Percentiles rank a stretch among this genome's conserved stretches.
Evolutionary conservation across 2,888 invertebrate species (phyloP).

Genomic region (Rhagonycha fulva): DNA sequence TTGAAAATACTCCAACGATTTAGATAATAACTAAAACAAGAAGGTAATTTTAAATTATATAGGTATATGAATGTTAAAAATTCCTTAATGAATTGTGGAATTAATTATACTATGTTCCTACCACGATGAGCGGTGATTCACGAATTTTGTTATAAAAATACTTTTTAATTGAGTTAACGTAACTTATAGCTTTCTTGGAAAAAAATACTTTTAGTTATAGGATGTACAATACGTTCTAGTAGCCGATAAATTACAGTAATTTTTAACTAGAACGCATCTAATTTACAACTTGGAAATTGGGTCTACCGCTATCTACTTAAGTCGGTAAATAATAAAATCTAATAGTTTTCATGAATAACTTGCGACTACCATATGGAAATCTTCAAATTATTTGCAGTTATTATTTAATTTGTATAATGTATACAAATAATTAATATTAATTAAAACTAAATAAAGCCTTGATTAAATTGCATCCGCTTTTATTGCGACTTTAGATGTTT

Average conservation of each 20-base stretch:
- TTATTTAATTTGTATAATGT: not conserved
- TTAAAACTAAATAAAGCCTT: not conserved
- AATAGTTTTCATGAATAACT: slow-evolving; percentile 19
- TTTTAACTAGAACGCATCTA: slow-evolving; percentile 29
- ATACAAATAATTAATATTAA: not conserved
- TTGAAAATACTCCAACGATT: not conserved
- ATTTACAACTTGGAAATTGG: slow-evolving; percentile 23
- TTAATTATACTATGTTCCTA: not conserved
- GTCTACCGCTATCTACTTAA: slow-evolving; percentile 22
- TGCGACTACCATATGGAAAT: slow-evolving; percentile 22
- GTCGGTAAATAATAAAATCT: slow-evolving; percentile 7
- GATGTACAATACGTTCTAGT: slow-evolving; percentile 24
- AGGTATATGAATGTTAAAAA: not conserved
- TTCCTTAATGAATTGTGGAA: not conserved
- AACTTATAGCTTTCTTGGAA: not conserved
- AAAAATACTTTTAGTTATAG: not conserved
- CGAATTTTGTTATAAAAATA: not conserved
- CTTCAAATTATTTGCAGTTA: not conserved
- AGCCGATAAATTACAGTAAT: slow-evolving; percentile 18
- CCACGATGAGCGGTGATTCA: not conserved
- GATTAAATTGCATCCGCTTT: not conserved
- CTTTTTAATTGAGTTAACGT: not conserved
- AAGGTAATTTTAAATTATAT: not conserved
- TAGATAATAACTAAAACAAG: not conserved
- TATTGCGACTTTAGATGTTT: not conserved